These are phyloP conservation scores for Neosilurus hyrtlii DNA, from an alignment of 2,797 vertebrate genomes.

Conservation along the genomic window DNA sequence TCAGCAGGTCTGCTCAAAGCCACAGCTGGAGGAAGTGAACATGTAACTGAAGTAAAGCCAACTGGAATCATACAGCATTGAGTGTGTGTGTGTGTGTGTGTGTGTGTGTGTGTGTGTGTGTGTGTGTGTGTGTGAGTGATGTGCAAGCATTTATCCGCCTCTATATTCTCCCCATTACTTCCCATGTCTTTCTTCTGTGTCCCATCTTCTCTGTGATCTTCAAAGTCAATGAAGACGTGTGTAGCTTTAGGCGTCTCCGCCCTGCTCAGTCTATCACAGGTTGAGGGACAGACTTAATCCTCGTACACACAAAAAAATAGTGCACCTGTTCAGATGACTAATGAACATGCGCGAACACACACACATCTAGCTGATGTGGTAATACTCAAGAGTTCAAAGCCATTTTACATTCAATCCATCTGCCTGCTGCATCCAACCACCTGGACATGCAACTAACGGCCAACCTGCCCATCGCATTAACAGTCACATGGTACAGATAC, in stretches of 20 bases:
- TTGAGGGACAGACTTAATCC: constrained; percentile 45
- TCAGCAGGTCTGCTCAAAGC: constrained; percentile 16
- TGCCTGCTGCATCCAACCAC: constrained; percentile 38
- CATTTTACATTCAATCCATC: constrained; percentile 27
- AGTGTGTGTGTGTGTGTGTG: background rate
- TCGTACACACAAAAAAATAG: constrained; percentile 42
- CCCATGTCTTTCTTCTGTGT: constrained; percentile 23
- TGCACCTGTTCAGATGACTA: constrained; percentile 46
- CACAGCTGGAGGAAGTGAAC: constrained; percentile 18
- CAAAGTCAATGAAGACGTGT: constrained; percentile 47
- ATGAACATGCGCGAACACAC: constrained; percentile 29
- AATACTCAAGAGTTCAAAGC: constrained; percentile 43
- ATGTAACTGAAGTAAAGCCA: constrained; percentile 34
- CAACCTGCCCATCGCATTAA: constrained; percentile 8
- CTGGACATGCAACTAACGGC: constrained; percentile 36
- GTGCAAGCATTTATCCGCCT: constrained; percentile 25
- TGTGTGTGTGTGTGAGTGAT: background rate
- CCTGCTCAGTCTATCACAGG: constrained; percentile 30
- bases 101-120: background rate
- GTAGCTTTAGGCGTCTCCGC: constrained; percentile 22
- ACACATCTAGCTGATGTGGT: constrained; percentile 35
- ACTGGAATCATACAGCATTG: constrained; percentile 4
- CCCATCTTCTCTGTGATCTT: constrained; percentile 49
- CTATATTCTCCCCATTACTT: constrained; percentile 25
- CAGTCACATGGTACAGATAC: background rate